phyloP scores from a whole-genome alignment of 2,888 invertebrate species.

The Lithodes maja region DNA sequence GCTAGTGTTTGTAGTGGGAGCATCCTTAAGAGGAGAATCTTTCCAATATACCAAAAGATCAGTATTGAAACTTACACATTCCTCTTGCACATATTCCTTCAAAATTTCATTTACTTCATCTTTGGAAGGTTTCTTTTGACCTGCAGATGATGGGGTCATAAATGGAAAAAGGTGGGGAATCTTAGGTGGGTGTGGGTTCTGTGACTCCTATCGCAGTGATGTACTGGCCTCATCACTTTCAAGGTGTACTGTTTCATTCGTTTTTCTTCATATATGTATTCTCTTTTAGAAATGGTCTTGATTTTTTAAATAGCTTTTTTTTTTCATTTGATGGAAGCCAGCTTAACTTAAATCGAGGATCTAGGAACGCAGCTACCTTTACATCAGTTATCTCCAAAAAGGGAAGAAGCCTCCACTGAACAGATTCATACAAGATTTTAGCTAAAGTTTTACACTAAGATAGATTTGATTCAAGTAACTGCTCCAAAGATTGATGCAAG shows the following conservation, averaged over 20 bases:
- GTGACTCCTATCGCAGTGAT: not conserved
- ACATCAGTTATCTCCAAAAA: slow-evolving; percentile 3
- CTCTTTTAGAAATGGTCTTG: not conserved
- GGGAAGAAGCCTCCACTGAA: not conserved
- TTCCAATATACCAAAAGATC: too few species aligned
- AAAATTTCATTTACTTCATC: too few species aligned
- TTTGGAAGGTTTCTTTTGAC: too few species aligned
- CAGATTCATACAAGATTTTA: slow-evolving; percentile 19
- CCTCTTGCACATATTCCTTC: too few species aligned
- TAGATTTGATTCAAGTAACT: slow-evolving; percentile 1
- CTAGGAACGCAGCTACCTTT: slow-evolving; percentile 10
- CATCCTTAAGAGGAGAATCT: too few species aligned
- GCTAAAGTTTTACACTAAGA: slow-evolving; percentile 36
- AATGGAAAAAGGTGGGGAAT: slow-evolving; percentile 19
- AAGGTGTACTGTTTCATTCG: slow-evolving; percentile 13
- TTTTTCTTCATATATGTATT: not conserved
- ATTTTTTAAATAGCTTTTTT: slow-evolving; percentile 9
- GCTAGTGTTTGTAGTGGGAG: too few species aligned
- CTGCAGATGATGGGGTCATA: not conserved
- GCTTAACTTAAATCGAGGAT: slow-evolving; percentile 21
- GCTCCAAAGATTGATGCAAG: slow-evolving; percentile 9
- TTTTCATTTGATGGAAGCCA: slow-evolving; percentile 26
- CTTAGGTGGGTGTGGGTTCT: slow-evolving; percentile 14
- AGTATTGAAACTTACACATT: too few species aligned
- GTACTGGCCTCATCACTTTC: not conserved